A percentile compares a stretch with the other conserved stretches of the same genome.
Conservation (phyloP, 2,797 vertebrate species). For the Lateolabrax maculatus region DNA sequence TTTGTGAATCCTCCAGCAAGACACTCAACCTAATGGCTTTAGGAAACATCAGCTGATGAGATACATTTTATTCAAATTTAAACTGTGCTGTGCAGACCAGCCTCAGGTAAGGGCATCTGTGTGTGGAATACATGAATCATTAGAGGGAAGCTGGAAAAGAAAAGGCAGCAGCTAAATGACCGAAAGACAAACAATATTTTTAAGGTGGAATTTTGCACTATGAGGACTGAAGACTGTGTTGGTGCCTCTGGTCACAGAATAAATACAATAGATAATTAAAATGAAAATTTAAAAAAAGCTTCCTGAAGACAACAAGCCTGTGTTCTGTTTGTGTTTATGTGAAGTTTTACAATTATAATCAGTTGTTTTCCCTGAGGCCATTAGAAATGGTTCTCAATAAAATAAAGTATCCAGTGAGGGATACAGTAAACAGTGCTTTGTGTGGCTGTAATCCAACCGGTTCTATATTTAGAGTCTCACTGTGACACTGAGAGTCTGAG, state of each 20-base stretch:
- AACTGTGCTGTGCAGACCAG: neutral
- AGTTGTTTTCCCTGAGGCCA: no score
- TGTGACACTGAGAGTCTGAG: neutral
- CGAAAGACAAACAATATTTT: neutral
- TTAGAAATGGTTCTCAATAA: neutral
- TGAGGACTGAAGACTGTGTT: no score
- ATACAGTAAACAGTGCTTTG: constrained; percentile 1
- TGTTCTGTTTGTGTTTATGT: no score
- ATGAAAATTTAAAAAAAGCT: no score
- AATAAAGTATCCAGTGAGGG: neutral
- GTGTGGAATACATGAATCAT: neutral
- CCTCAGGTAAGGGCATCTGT: constrained; percentile 11
- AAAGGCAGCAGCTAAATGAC: neutral
- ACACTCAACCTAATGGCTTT: constrained; percentile 26
- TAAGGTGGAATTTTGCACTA: no score
- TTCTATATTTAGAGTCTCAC: constrained; percentile 7
- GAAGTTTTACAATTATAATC: no score
- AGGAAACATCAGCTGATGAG: constrained; percentile 16
- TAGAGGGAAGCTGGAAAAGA: constrained; percentile 2
- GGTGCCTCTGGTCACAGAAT: no score
- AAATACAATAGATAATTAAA: no score
- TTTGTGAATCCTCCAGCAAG: constrained; percentile 25
- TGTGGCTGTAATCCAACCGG: constrained; percentile 1
- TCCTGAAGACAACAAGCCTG: no score
- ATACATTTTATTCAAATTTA: constrained; percentile 1